Evolutionary conservation across 2,113 vertebrate genomes (phyloP), one percentile per base, ranked within the genome.

Genomic region (Pelecanoides urinatrix): DNA sequence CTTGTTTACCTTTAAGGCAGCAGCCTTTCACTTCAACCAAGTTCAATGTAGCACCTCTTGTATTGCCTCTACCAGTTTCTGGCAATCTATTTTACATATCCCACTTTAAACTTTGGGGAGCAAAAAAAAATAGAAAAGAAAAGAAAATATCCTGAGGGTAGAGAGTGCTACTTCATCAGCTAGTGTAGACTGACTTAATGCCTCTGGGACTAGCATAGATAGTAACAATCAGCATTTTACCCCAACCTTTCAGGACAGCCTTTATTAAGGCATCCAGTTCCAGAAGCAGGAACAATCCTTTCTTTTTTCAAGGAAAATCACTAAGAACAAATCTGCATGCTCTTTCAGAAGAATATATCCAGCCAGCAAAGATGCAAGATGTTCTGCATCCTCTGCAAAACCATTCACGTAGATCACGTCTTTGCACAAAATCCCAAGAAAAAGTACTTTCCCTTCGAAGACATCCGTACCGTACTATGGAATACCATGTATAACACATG

Each of bases 361-460:
- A 47, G 56, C 20, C 61, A 86, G 27, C 22, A 49, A 78, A 89
- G 52, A 10, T 5, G 25, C 17, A 27, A 27, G 52, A 17, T 45
- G 18, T 29, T 58, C 53, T 45, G 15, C 25, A 56, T 38, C 56
- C 25, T 85, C 74, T 63, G 58, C 27, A 32, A 80, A 84, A 36
- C 22, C 16, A 61, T 49, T 70, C 80, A 42, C 1, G 0, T 13
- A 29, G 47, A 47, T n/a, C 0, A 0, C 40, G 40, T 13, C 40
- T 55, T 27, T 66, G 32, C 45, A 66, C 22, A 65, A 77, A 78
- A 38, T 6, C 20, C 10, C 13, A 13, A 44, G 14, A 42, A 58
- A 72, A 68, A 29, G 27, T 16, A 26, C 16, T 47, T 71, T 26
- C 30, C 29, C 18, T 59, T 63, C 36, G 18, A 38, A 75, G 18